A percentile compares a stretch with the other conserved stretches of the same genome.
phyloP scores from a whole-genome alignment of 2,888 invertebrate species.

The Platycheirus albimanus region DNA sequence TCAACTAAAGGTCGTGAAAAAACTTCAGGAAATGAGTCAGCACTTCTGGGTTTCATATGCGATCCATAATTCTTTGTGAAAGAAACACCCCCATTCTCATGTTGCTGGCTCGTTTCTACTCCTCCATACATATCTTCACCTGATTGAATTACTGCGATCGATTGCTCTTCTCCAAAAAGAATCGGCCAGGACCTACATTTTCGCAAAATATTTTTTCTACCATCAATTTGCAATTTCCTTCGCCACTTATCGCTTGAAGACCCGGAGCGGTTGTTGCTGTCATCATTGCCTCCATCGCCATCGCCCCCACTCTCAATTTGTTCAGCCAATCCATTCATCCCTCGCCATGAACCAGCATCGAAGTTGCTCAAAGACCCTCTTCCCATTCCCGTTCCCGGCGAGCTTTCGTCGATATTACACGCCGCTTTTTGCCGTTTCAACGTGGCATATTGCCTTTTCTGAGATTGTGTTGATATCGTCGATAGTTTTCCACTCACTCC shows the following conservation, averaged over 20 bases:
- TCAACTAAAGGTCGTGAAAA: conserved; percentile 29
- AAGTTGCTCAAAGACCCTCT: not conserved
- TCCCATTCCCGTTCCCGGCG: not conserved
- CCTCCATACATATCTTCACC: not conserved
- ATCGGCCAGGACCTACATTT: conserved; percentile 13
- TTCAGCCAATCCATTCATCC: conserved; percentile 33
- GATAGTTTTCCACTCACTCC: conserved; percentile 9
- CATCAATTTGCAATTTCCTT: conserved; percentile 57
- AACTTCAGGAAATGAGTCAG: conserved; percentile 55
- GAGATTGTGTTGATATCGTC: conserved; percentile 13
- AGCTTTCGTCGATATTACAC: not conserved
- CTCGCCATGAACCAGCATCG: conserved; percentile 12
- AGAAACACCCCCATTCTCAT: not conserved
- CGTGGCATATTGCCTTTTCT: conserved; percentile 19
- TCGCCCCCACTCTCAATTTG: not conserved
- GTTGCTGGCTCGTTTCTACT: not conserved
- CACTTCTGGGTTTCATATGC: conserved; percentile 3
- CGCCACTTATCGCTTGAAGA: conserved; percentile 46
- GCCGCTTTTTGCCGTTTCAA: not conserved
- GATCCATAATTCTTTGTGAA: not conserved
- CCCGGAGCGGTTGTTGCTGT: conserved; percentile 2
- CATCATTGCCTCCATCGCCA: not conserved
- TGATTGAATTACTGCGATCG: conserved; percentile 28
- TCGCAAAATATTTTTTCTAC: conserved; percentile 33
- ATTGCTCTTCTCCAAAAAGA: conserved; percentile 25